Conservation (phyloP, 2,113 vertebrate species). For the Odontesthes bonariensis region DNA sequence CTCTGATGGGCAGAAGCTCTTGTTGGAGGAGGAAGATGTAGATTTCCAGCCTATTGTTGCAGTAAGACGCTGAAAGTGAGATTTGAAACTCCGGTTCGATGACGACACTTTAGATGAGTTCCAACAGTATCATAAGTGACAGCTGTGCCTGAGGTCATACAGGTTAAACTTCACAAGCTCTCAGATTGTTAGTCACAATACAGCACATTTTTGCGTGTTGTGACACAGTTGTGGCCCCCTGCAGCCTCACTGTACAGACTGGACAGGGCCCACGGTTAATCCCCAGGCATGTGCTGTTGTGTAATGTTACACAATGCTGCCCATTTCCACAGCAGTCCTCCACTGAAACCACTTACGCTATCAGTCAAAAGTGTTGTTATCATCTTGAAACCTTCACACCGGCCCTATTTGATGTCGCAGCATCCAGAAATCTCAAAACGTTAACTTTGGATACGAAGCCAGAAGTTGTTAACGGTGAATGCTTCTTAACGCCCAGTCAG, state of each 20-base stretch:
- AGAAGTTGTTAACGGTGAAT: not conserved
- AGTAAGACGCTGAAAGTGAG: not conserved
- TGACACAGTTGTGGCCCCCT: conserved; percentile 67
- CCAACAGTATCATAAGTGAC: not conserved
- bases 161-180: not conserved
- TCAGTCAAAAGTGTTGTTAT: conserved; percentile 4
- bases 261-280: conserved; percentile 71
- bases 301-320: conserved; percentile 75
- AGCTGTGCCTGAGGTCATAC: not conserved
- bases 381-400: conserved; percentile 7
- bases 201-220: conserved; percentile 31
- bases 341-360: not conserved
- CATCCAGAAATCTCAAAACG: not conserved
- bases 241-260: conserved; percentile 58
- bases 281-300: conserved; percentile 73
- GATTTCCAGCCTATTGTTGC: not conserved
- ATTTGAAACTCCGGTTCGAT: not conserved
- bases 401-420: not conserved
- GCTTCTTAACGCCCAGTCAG: not conserved
- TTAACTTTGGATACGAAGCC: conserved; percentile 3
- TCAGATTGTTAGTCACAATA: not conserved
- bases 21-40: not conserved
- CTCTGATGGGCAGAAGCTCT: not conserved
- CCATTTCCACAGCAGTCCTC: conserved; percentile 75
- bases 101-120: not conserved